phyloP scores from a whole-genome alignment of 1,140 invertebrate species.

The Eriosoma lanigerum region DNA sequence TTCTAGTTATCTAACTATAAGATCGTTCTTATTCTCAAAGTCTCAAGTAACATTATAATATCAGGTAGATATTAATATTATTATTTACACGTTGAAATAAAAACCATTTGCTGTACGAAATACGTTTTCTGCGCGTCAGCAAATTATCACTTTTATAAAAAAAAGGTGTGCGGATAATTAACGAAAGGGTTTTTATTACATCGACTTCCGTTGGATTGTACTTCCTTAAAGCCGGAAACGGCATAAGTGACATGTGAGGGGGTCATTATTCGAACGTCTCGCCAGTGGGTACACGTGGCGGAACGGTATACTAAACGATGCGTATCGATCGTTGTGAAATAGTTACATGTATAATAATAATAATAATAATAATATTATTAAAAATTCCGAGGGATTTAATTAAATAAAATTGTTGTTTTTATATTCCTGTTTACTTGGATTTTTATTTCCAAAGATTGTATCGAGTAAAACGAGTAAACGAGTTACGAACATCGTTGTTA shows the following conservation, averaged over 20 bases:
- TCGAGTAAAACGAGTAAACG: too few relatives aligned
- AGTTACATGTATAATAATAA: neutral
- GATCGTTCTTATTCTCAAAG: too few relatives aligned
- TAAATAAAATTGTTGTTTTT: neutral
- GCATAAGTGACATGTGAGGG: neutral
- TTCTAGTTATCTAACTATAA: too few relatives aligned
- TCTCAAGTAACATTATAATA: too few relatives aligned
- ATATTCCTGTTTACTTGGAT: neutral
- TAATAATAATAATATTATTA: too few relatives aligned
- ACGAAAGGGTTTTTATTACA: neutral
- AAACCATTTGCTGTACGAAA: too few relatives aligned
- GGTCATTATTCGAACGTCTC: slow-evolving; percentile 3
- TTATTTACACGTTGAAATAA: too few relatives aligned
- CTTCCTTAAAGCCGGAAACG: neutral
- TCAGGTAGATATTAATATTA: too few relatives aligned
- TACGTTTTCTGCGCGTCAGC: neutral
- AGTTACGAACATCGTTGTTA: too few relatives aligned
- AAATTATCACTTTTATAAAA: neutral
- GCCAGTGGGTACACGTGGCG: neutral
- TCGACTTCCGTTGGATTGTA: neutral
- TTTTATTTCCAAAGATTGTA: neutral
- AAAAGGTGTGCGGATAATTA: neutral
- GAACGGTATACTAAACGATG: neutral
- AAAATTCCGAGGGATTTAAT: neutral
- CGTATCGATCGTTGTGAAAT: neutral